These are phyloP conservation scores for Panopea generosa DNA, from an alignment of 2,888 invertebrate genomes.

Conservation along the genomic window DNA sequence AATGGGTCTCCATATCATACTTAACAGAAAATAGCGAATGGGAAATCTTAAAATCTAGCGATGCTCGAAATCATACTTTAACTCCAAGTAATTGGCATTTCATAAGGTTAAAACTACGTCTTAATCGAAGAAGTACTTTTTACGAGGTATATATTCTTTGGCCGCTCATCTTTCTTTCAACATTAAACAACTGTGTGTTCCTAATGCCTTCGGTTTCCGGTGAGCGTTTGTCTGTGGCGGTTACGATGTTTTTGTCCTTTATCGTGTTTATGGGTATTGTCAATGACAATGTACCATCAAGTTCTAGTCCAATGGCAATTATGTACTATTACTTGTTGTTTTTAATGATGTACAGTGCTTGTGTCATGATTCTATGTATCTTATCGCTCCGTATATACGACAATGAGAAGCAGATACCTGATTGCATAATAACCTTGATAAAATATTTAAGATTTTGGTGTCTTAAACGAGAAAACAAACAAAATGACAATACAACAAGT, in stretches of 20 bases:
- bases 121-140: conserved; percentile 34
- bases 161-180: conserved; percentile 45
- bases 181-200: conserved; percentile 45
- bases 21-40: conserved; percentile 33
- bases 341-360: conserved; percentile 36
- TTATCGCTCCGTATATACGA: conserved; percentile 43
- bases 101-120: not conserved
- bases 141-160: conserved; percentile 43
- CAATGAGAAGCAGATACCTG: conserved; percentile 19
- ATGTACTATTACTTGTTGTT: conserved; percentile 48
- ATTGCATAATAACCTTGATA: not conserved
- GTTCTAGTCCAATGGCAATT: conserved; percentile 46
- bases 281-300: conserved; percentile 50
- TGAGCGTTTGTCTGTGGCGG: conserved; percentile 46
- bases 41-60: conserved; percentile 4
- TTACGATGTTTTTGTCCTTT: conserved; percentile 54
- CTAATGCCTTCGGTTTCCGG: conserved; percentile 50
- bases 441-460: conserved; percentile 1
- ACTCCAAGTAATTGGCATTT: no score
- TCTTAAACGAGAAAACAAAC: no score
- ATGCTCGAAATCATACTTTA: no score
- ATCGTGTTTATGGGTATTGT: conserved; percentile 56
- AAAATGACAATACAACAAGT: no score
- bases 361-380: conserved; percentile 33
- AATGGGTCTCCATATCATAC: not conserved